Base-by-base conservation (phyloP, 2,888 invertebrate species). In the Bimastos eiseni region DNA sequence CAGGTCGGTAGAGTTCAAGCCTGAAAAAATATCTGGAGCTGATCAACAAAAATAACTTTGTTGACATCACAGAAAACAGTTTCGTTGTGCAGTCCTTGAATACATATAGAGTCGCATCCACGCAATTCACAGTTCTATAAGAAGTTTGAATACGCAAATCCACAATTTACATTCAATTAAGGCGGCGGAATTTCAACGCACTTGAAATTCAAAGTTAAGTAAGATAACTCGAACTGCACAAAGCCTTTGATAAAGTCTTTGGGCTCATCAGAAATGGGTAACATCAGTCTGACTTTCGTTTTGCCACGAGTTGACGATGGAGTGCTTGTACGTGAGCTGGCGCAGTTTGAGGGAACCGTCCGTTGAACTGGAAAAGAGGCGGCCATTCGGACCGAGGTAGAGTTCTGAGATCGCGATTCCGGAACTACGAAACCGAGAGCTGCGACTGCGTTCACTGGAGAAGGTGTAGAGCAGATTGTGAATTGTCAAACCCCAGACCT, bases 341-440 rank as follows among this genome's bases (percentile, higher is more conserved):
- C 99, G 96, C 93, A 99, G 98, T 96, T 99, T 99, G 97, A 99
- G 98, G 90, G 99, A 98, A 93, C 99, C 99, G 96, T 99, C 99
- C 89, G 98, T 98, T 91, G 99, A 99, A 95, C 99, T 99, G 17
- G 99, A 99, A 96, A 98, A 99, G 93, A 99, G 96, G 89, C 98
- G 97, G 41, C 97, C 97, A 92, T 97, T 97, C 88, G 97, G 96
- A 95, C 99, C 99, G 92, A 99, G 97, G 94, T 97, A 97, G 93
- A 99, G 96, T 95, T 99, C 99, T 0, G 94, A 93, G 3, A 94
- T 94, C 55, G 98, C 98, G 95, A 98, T 98, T 70, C 98, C 98
- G 94, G 98, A 98, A 95, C 98, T 98, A 95, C 98, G 98, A 96
- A 99, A 99, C 96, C 99, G 98, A 92, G 98, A 98, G 93, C 97